Conservation (phyloP, 2,113 vertebrate species). For the Ginglymostoma cirratum region DNA sequence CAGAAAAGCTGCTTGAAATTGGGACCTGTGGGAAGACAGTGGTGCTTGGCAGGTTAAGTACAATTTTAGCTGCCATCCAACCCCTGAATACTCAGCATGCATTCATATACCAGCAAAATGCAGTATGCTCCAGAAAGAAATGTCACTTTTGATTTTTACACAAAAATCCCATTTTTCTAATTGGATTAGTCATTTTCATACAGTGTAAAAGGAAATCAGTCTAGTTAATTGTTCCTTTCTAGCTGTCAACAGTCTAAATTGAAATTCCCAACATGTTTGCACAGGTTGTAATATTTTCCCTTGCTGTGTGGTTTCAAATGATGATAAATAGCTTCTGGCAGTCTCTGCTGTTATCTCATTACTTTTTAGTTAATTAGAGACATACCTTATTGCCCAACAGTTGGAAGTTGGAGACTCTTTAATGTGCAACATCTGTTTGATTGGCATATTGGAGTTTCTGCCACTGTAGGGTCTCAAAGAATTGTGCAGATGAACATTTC, state of each 20-base stretch:
- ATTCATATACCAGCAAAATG: background rate
- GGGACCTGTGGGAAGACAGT: background rate
- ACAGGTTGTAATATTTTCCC: background rate
- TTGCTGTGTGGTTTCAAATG: background rate
- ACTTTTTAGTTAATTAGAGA: background rate
- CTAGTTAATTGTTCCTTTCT: background rate
- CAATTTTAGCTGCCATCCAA: background rate
- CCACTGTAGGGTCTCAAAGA: background rate
- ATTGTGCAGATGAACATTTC: constrained; percentile 2
- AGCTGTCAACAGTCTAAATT: background rate
- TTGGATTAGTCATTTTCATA: background rate
- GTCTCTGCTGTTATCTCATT: background rate
- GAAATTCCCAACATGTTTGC: background rate
- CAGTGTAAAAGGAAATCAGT: background rate
- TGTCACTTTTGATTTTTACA: background rate
- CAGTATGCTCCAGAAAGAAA: background rate
- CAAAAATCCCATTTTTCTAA: background rate
- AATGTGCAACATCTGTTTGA: background rate
- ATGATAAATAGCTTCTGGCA: background rate
- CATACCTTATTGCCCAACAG: background rate
- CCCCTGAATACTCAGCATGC: background rate
- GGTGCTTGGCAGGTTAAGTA: background rate
- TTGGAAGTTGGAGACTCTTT: background rate
- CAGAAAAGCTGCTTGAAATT: background rate
- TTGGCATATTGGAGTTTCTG: background rate